phyloP scores from a whole-genome alignment of 2,113 vertebrate genomes.

The Melanerpes formicivorus region DNA sequence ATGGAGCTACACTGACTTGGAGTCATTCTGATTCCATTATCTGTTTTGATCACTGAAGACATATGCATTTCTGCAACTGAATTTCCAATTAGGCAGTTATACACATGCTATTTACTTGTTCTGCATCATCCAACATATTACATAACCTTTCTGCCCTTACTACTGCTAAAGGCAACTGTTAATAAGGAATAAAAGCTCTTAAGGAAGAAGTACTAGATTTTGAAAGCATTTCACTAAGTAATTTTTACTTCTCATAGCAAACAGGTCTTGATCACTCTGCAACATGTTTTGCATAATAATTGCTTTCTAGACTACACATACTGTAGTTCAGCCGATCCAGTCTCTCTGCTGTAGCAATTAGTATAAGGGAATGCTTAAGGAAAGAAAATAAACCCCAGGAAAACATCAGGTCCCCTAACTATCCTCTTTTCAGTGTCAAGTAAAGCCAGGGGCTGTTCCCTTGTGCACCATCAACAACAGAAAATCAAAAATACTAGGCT shows the following conservation, averaged over 20 bases:
- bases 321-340: not conserved
- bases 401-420: not conserved
- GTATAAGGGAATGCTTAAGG: not conserved
- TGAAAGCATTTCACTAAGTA: not conserved
- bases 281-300: not conserved
- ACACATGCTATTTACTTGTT: not conserved
- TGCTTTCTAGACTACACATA: not conserved
- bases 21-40: not conserved
- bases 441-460: not conserved
- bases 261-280: not conserved
- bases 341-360: not conserved
- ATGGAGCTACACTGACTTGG: not conserved
- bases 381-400: not conserved
- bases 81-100: not conserved
- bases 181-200: not conserved
- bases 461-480: not conserved
- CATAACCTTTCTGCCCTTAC: not conserved
- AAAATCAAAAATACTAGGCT: not conserved
- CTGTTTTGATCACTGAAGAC: not conserved
- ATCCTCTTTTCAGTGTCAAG: not conserved
- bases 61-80: not conserved
- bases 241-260: not conserved
- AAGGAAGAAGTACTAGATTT: not conserved
- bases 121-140: not conserved
- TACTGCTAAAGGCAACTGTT: not conserved